phyloP scores from a whole-genome alignment of 2,113 vertebrate genomes.

The Rhagologus leucostigma region DNA sequence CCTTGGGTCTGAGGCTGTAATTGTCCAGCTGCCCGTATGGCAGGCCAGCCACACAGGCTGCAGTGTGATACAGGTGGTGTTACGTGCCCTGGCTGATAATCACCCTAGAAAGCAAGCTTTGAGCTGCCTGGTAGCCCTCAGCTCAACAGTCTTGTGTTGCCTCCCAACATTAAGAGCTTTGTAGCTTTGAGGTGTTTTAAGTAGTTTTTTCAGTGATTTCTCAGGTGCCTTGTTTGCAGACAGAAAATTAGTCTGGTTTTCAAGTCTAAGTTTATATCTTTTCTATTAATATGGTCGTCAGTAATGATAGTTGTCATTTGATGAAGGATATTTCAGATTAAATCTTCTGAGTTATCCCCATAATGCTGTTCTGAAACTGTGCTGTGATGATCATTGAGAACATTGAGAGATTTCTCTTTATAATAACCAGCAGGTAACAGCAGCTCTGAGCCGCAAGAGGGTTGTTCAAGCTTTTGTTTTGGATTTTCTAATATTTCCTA shows the following conservation, averaged over 20 bases:
- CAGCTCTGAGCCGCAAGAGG: not conserved
- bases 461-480: not conserved
- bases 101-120: too few relatives aligned
- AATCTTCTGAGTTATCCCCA: not conserved
- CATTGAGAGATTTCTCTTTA: not conserved
- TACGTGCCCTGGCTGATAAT: not conserved
- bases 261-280: not conserved
- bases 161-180: not conserved
- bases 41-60: not conserved
- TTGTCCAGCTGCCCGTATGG: not conserved
- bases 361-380: not conserved
- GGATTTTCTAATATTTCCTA: not conserved
- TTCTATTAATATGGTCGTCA: not conserved
- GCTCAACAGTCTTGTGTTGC: not conserved
- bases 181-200: not conserved
- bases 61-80: fast-evolving
- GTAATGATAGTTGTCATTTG: not conserved
- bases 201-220: not conserved
- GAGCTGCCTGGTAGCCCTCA: not conserved
- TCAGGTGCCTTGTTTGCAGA: not conserved
- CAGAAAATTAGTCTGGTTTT: not conserved
- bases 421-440: not conserved
- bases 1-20: not conserved
- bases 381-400: not conserved
- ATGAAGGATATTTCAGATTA: not conserved